Percentiles rank a stretch among this genome's conserved stretches.
Conservation (phyloP, 2,888 invertebrate genomes). For the Steinernema carpocapsae region DNA sequence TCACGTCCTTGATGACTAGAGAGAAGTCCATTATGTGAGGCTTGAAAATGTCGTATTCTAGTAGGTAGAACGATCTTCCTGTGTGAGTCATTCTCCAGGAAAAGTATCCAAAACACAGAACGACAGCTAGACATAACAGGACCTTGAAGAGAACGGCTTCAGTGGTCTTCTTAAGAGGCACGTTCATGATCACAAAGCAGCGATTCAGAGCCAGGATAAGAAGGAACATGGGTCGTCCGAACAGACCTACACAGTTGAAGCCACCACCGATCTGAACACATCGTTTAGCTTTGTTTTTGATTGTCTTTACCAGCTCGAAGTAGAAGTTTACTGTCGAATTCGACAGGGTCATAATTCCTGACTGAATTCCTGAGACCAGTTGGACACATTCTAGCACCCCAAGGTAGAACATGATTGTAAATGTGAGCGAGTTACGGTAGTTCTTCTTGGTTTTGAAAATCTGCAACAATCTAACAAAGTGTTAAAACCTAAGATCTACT, state of each 20-base stretch:
- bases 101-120: not conserved
- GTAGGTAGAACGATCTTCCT: not conserved
- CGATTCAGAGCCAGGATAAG: slow-evolving; percentile 14
- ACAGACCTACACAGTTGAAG: slow-evolving; percentile 22
- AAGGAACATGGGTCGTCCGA: slow-evolving; percentile 12
- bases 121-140: not conserved
- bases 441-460: not conserved
- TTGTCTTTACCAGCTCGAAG: not conserved
- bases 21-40: not conserved
- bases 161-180: not conserved
- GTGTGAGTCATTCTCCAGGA: not conserved
- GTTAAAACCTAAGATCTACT: not conserved
- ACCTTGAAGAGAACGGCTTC: not conserved
- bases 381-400: slow-evolving; percentile 14
- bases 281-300: not conserved
- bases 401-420: not conserved
- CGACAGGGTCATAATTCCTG: slow-evolving; percentile 3
- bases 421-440: slow-evolving; percentile 5
- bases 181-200: not conserved
- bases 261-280: not conserved
- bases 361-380: slow-evolving; percentile 6
- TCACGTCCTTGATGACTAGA: not conserved
- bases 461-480: not conserved
- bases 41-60: not conserved
- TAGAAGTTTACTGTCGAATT: not conserved